Base-by-base conservation (phyloP, 2,888 invertebrate genomes). In the Cylloceria caligata region DNA sequence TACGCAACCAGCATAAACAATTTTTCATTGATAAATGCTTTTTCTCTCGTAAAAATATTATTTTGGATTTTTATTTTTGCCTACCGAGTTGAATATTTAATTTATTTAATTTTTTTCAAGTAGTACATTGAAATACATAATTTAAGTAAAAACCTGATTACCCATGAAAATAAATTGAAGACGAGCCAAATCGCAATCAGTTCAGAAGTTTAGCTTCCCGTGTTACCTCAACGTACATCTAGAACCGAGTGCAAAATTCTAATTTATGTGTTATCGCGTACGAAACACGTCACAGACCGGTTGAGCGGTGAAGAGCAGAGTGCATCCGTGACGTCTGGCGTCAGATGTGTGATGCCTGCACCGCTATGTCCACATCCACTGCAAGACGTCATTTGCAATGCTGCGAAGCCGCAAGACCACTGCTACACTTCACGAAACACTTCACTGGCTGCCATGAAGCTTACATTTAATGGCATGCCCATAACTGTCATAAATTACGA, bases 171-270 rank as follows among this genome's bases (percentile, higher is more conserved):
- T 19, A 67, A 71, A n/a, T 42, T 57, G 78, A 74, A 69, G 49
- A 47, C 65, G 65, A 71, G 74, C 81, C 81, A 82, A 82, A 82
- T 78, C 42, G 57, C 69, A 60, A 82, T 82, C 69, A 65, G 74
- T 71, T 71, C n/a, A 52, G 57, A 60, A 45, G 47, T 9, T 42
- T 34, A 13, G 67, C 47, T 75, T 78, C 49, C 60, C 39, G 75
- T 30, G 27, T 67, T 42, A 57, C 27, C 45, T 19, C 45, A 55
- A 27, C 27, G 47, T n/a, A 24, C 11, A 21, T 5, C 3, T 36
- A 62, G 47, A 42, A 64, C 13, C 27, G 73, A 45, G 60, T 36
- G 82, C 60, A 79, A 79, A 79, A 78, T 67, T 79, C 71, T 24
- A 71, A 79, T 75, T 71, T 79, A 67, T 60, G 57, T 47, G 49